Base-by-base conservation (phyloP, 2,797 vertebrate genomes). In the Lophius americanus region DNA sequence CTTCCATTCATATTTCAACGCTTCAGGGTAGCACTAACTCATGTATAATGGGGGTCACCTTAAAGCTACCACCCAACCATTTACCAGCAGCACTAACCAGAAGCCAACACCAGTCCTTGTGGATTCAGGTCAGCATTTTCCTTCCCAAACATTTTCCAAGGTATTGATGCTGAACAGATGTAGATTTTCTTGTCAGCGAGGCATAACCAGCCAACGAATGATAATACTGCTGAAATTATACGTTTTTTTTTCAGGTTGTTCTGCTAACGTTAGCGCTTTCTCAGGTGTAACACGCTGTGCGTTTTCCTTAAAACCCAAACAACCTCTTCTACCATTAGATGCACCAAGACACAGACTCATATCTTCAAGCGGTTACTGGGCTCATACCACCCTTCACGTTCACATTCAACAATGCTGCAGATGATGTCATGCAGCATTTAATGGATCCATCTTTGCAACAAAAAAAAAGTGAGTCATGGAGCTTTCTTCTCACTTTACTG, bases 71-170 rank as follows among this genome's bases (percentile, higher is more conserved):
- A 48, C 6, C 33, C n/a, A 57, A 46, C 58, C 42, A 14, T 68
- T 60, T 39, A 49, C 60, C 36, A 63, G 36, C 53, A 69, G 11
- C 10, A n/a, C 12, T 60, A 2, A 46, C 55, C 42, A 57, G 13
- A 56, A 67, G 49, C 68, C 62, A 50, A 23, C 4, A 44, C 59
- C 38, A 38, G 54, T 75, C 78, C 61, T 74, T 42, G 61, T 14
- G 33, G 67, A 32, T 37, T 78, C 48, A 62, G 37, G 60, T 87
- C 75, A 81, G 81, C 82, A 75, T 46, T 60, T 81, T 85, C 76
- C 51, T 46, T 48, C 44, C 44, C 42, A 73, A 72, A 52, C 43
- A 42, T 55, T 76, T 71, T 52, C 44, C 3, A 48, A 55, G 50
- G 69, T 58, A 65, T 49, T 85, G 61, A 70, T 71, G 64, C 48